Percentiles rank a stretch among this genome's conserved stretches.
These are phyloP conservation scores for Dryadula phaetusa DNA, from an alignment of 2,888 invertebrate genomes.

Conservation along the genomic window DNA sequence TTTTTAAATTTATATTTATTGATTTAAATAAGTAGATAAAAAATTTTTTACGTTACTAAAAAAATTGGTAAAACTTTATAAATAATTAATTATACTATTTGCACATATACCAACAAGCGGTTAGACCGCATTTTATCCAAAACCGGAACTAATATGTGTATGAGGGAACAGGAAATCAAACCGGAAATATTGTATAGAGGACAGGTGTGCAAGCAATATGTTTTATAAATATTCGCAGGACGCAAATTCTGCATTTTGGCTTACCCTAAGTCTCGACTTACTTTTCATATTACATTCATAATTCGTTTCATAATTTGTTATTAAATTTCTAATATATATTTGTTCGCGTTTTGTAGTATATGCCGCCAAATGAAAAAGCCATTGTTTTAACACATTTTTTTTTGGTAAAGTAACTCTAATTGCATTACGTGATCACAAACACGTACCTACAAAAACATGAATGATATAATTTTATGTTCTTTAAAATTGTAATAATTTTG, in stretches of 20 bases:
- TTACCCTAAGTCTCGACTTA: not conserved
- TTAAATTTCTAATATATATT: not conserved
- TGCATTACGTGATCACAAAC: slow-evolving; percentile 23
- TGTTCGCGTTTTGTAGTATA: not conserved
- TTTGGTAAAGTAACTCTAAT: slow-evolving; percentile 4
- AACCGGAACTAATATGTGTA: slow-evolving; percentile 40
- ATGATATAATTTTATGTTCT: too few relatives aligned
- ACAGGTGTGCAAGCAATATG: slow-evolving; percentile 40
- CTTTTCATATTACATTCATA: slow-evolving; percentile 3
- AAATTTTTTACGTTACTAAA: too few relatives aligned
- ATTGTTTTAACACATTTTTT: slow-evolving; percentile 1
- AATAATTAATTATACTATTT: not conserved
- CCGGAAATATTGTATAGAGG: slow-evolving; percentile 38
- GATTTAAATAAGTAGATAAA: too few relatives aligned
- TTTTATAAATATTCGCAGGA: slow-evolving; percentile 5
- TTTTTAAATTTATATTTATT: too few relatives aligned
- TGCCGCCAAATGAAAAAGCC: not conserved
- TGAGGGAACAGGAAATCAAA: slow-evolving; percentile 42
- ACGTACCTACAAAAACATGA: slow-evolving; percentile 18
- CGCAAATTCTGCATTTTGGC: not conserved
- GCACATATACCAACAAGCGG: not conserved
- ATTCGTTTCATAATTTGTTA: not conserved
- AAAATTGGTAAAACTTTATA: not conserved
- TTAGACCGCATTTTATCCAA: slow-evolving; percentile 20
- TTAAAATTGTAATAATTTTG: not conserved